Percentiles rank a stretch among this genome's conserved stretches.
These are phyloP conservation scores for Lepilemur ruficaudatus DNA, from an alignment of 2,797 vertebrate genomes.

Conservation along the genomic window DNA sequence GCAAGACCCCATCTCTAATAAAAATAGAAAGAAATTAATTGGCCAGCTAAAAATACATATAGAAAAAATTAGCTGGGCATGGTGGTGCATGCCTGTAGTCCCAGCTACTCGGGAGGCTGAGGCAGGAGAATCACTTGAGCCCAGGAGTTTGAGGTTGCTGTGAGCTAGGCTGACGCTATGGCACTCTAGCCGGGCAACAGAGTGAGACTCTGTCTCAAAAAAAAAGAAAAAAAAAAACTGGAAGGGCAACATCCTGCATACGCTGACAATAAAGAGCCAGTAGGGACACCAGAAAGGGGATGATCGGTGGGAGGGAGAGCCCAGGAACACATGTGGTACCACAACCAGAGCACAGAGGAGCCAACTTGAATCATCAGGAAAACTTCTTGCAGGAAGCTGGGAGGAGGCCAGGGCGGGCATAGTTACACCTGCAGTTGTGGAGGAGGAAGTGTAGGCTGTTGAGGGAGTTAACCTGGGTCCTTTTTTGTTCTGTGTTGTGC, in stretches of 20 bases:
- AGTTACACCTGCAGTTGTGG: background rate
- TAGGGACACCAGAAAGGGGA: background rate
- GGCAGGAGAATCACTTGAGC: too few species aligned
- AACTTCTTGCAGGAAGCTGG: background rate
- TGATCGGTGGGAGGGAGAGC: background rate
- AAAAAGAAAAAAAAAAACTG: background rate
- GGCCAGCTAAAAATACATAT: too few species aligned
- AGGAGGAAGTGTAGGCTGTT: background rate
- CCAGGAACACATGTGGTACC: background rate
- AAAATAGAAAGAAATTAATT: too few species aligned
- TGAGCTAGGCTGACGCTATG: too few species aligned
- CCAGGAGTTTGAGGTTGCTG: too few species aligned
- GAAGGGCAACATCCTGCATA: background rate
- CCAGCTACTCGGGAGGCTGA: too few species aligned
- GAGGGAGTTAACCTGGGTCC: too few species aligned
- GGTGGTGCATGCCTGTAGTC: too few species aligned
- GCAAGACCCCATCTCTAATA: too few species aligned
- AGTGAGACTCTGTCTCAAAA: too few species aligned
- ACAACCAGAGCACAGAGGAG: background rate
- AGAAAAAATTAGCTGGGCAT: too few species aligned
- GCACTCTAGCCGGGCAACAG: too few species aligned
- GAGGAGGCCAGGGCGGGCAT: background rate
- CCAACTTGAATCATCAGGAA: background rate
- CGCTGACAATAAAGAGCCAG: background rate
- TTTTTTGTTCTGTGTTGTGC: background rate